Conservation (phyloP, 1,140 invertebrate genomes). For the Doryteuthis pealeii region DNA sequence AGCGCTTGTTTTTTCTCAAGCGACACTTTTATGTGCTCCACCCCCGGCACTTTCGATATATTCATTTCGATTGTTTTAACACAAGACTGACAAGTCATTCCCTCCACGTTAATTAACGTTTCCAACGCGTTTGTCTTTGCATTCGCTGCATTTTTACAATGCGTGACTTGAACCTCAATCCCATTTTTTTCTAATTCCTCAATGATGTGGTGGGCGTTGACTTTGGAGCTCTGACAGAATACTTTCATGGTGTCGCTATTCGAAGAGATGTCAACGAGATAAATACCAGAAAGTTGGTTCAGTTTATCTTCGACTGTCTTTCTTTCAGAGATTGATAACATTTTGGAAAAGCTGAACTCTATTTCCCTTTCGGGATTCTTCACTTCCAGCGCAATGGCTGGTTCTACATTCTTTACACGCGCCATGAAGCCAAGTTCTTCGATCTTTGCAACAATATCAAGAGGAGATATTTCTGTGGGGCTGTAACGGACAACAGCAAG, state of each 20-base stretch:
- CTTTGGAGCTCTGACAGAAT: not conserved
- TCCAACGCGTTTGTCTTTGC: slow-evolving; percentile 23
- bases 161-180: not conserved
- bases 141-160: not conserved
- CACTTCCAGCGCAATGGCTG: slow-evolving; percentile 18
- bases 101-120: slow-evolving; percentile 40
- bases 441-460: slow-evolving; percentile 49
- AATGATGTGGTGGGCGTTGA: not conserved
- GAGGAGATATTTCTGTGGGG: slow-evolving; percentile 37
- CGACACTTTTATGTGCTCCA: slow-evolving; percentile 51
- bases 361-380: not conserved
- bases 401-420: slow-evolving; percentile 32
- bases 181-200: slow-evolving; percentile 15
- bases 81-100: slow-evolving; percentile 62
- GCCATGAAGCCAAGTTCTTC: slow-evolving; percentile 50
- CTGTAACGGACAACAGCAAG: slow-evolving; percentile 47
- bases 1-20: slow-evolving; percentile 45
- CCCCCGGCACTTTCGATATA: slow-evolving; percentile 41
- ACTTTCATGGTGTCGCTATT: slow-evolving; percentile 9
- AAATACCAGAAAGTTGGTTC: slow-evolving; percentile 44
- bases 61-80: slow-evolving; percentile 58
- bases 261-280: slow-evolving; percentile 34
- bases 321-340: slow-evolving; percentile 60
- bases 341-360: slow-evolving; percentile 37
- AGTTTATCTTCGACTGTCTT: slow-evolving; percentile 53